A percentile compares a stretch with the other conserved stretches of the same genome.
phyloP scores from a whole-genome alignment of 2,888 invertebrate species.

The Eupsilia transversa region DNA sequence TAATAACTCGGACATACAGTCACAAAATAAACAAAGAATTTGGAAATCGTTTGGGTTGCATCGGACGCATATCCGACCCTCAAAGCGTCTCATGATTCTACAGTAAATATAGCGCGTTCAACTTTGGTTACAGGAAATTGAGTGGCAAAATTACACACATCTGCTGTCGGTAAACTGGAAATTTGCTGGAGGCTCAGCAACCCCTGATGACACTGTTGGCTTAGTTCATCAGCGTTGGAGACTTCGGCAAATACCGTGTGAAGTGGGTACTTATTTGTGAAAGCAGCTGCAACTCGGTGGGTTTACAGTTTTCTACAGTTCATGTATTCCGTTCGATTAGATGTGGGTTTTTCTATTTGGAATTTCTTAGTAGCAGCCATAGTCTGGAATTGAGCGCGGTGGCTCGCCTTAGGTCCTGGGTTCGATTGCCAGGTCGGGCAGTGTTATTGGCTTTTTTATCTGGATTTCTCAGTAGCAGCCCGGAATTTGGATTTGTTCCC shows the following conservation, averaged over 20 bases:
- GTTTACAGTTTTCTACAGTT: background rate
- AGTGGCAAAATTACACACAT: constrained; percentile 19
- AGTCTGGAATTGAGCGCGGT: too few relatives aligned
- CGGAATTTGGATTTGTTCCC: too few relatives aligned
- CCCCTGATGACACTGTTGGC: constrained; percentile 19
- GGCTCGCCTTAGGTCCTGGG: too few relatives aligned
- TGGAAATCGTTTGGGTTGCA: constrained; percentile 3
- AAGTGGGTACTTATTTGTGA: constrained; percentile 1
- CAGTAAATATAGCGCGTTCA: constrained; percentile 25
- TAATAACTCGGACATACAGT: background rate
- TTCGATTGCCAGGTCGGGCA: too few relatives aligned
- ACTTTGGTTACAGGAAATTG: constrained; percentile 34
- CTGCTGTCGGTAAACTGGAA: constrained; percentile 18
- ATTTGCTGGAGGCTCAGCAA: background rate
- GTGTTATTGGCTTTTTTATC: too few relatives aligned
- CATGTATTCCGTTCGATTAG: background rate
- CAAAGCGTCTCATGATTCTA: constrained; percentile 24
- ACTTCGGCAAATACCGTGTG: constrained; percentile 26
- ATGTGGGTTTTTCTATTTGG: too few relatives aligned
- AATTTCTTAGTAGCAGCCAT: too few relatives aligned
- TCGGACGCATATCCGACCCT: background rate
- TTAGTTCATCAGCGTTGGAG: constrained; percentile 27
- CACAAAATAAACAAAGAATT: constrained; percentile 17
- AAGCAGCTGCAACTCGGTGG: background rate
- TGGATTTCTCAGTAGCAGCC: too few relatives aligned